These are phyloP conservation scores for Philaethria dido DNA, from an alignment of 2,888 invertebrate genomes.

Conservation along the genomic window DNA sequence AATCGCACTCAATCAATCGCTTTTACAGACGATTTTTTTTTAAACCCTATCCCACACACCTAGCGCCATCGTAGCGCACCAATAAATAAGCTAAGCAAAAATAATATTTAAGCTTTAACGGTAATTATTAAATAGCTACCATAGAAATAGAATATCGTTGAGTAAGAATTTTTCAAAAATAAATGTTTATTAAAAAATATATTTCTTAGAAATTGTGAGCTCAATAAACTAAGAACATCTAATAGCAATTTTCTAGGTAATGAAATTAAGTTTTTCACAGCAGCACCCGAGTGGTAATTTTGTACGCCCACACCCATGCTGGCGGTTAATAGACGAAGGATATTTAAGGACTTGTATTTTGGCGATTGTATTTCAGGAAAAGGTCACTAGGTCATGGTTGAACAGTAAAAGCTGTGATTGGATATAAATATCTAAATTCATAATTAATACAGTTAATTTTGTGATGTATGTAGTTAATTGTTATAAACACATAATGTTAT, in stretches of 20 bases:
- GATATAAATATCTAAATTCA: neutral
- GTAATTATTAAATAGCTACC: neutral
- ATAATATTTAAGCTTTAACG: neutral
- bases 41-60: too few species aligned
- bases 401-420: conserved; percentile 1
- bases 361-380: conserved; percentile 12
- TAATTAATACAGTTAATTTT: neutral
- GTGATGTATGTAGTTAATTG: too few species aligned
- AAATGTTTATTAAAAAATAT: neutral
- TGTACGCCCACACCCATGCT: conserved; percentile 4
- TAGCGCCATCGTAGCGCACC: too few species aligned
- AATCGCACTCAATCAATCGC: too few species aligned
- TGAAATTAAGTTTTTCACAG: conserved; percentile 1
- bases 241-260: neutral
- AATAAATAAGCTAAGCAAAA: neutral
- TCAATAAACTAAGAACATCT: neutral
- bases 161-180: neutral
- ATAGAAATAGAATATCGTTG: neutral
- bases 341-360: conserved; percentile 19
- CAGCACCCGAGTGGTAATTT: conserved; percentile 1
- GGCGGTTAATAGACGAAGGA: conserved; percentile 8
- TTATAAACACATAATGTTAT: too few species aligned
- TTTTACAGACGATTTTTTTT: too few species aligned
- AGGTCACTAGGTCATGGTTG: conserved; percentile 14
- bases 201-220: neutral